Conservation (phyloP, 2,797 vertebrate genomes). For the Artibeus lituratus region DNA sequence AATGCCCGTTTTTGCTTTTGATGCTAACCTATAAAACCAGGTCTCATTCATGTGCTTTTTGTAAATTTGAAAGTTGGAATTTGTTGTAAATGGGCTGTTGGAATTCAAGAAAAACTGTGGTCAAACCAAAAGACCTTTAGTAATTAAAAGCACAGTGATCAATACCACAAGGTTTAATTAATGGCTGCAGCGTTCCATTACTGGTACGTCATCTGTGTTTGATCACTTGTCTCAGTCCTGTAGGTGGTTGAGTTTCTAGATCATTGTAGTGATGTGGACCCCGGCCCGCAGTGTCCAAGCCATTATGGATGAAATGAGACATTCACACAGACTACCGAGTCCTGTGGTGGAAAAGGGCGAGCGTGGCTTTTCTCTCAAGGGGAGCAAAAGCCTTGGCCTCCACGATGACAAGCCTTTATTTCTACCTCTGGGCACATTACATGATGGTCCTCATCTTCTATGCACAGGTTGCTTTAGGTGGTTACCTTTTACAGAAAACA, state of each 20-base stretch:
- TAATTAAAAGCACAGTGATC: background rate
- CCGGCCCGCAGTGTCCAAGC: no score
- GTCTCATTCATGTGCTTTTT: background rate
- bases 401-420: no score
- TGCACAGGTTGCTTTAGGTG: no score
- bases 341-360: no score
- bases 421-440: no score
- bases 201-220: background rate
- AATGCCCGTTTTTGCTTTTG: background rate
- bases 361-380: no score
- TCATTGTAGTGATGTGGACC: background rate
- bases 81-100: background rate
- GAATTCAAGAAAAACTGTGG: background rate
- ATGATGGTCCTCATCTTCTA: no score
- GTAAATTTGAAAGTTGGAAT: background rate
- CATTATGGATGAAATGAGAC: no score
- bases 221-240: background rate
- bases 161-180: conserved; percentile 8
- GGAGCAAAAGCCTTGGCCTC: no score
- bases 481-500: no score
- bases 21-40: background rate
- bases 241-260: background rate
- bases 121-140: background rate
- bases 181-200: background rate
- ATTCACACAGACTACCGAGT: no score